Evolutionary conservation across 2,113 vertebrate species (phyloP).

Genomic region (Lycaon pictus): DNA sequence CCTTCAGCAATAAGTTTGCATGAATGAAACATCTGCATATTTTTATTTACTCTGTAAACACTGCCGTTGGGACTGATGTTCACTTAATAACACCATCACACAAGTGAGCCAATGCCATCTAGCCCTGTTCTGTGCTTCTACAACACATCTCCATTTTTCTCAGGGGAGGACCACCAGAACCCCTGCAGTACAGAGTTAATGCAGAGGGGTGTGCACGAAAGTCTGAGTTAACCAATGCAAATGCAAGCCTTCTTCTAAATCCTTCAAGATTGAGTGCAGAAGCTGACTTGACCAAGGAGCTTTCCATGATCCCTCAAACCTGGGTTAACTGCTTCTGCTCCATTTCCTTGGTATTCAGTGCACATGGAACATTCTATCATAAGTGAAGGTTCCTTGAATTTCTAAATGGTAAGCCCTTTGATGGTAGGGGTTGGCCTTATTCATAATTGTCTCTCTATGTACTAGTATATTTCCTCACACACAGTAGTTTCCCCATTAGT

Average conservation of each 20-base stretch:
- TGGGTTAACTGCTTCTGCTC: background rate
- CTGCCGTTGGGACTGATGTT: background rate
- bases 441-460: background rate
- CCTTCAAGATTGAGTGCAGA: background rate
- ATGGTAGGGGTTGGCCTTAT: background rate
- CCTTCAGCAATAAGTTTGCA: background rate
- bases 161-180: background rate
- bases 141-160: background rate
- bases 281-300: background rate
- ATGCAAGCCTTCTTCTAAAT: background rate
- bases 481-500: background rate
- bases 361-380: background rate
- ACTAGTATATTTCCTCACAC: background rate
- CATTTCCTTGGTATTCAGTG: background rate
- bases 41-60: background rate
- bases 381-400: background rate
- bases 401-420: background rate
- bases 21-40: background rate
- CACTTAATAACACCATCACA: background rate
- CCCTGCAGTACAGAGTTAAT: background rate
- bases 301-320: background rate
- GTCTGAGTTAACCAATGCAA: background rate
- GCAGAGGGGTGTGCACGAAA: background rate
- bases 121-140: background rate
- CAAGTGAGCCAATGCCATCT: accelerated